Evolutionary conservation across 1,140 invertebrate genomes (phyloP).

Genomic region (Lutraria rhynchaena): DNA sequence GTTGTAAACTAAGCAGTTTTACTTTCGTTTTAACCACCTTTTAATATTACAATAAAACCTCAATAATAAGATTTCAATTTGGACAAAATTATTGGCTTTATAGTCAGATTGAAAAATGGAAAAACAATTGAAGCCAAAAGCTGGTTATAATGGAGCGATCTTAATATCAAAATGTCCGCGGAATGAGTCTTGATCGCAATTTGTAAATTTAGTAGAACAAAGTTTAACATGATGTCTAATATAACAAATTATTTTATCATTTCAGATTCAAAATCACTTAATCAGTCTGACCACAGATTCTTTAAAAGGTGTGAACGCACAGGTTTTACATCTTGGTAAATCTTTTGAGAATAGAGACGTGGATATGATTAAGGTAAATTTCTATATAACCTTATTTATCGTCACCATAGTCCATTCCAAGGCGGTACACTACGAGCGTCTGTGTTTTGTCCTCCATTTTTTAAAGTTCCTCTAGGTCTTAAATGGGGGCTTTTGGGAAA

Average conservation of each 20-base stretch:
- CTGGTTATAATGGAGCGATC: background rate
- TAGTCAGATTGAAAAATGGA: background rate
- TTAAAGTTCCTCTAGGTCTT: too few relatives aligned
- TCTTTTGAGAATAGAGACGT: slow-evolving; percentile 29
- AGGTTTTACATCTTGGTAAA: background rate
- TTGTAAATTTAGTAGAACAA: background rate
- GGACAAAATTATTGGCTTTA: too few relatives aligned
- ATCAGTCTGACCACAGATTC: background rate
- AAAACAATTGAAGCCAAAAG: background rate
- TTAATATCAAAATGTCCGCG: background rate
- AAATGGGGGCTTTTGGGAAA: too few relatives aligned
- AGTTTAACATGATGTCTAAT: background rate
- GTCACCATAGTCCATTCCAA: too few relatives aligned
- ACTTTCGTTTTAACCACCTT: too few relatives aligned
- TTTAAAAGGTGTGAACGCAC: background rate
- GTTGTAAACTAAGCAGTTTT: too few relatives aligned
- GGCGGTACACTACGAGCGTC: too few relatives aligned
- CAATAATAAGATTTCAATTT: too few relatives aligned
- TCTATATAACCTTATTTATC: too few relatives aligned
- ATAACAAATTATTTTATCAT: background rate
- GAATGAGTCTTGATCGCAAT: background rate
- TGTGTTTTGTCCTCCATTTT: too few relatives aligned
- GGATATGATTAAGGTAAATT: slow-evolving; percentile 50
- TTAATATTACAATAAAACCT: too few relatives aligned
- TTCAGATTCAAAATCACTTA: slow-evolving; percentile 54